Conservation (phyloP, 2,888 invertebrate species). For the Diabrotica balteata region DNA sequence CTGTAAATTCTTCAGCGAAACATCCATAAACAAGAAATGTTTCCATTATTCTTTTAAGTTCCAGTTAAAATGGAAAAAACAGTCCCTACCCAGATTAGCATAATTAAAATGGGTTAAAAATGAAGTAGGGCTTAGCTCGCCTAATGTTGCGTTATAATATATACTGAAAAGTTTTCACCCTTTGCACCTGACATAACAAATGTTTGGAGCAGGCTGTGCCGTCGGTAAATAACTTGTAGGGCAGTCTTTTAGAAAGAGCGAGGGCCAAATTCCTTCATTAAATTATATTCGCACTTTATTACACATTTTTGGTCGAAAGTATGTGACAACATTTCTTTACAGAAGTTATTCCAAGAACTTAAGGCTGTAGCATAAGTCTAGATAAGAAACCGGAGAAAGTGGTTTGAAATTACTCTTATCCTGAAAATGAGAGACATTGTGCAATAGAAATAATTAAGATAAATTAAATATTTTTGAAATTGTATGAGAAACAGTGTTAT, state of each 20-base stretch:
- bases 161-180: constrained; percentile 43
- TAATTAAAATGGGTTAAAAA: constrained; percentile 37
- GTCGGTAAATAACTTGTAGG: constrained; percentile 41
- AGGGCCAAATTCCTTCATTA: constrained; percentile 29
- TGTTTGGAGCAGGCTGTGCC: constrained; percentile 36
- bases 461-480: too few species aligned
- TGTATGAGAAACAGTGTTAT: too few species aligned
- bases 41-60: constrained; percentile 15
- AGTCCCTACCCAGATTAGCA: constrained; percentile 28
- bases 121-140: constrained; percentile 34
- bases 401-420: neutral
- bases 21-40: constrained; percentile 15
- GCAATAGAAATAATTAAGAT: too few species aligned
- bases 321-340: constrained; percentile 35
- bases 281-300: constrained; percentile 46
- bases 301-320: constrained; percentile 45
- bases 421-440: too few species aligned
- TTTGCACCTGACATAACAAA: constrained; percentile 45
- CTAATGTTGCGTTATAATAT: constrained; percentile 42
- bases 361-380: constrained; percentile 2
- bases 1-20: constrained; percentile 12
- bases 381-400: constrained; percentile 11
- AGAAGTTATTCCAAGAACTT: constrained; percentile 9
- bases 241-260: constrained; percentile 35
- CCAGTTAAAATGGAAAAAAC: constrained; percentile 13